phyloP scores from a whole-genome alignment of 2,888 invertebrate species.

The Phortica magna region DNA sequence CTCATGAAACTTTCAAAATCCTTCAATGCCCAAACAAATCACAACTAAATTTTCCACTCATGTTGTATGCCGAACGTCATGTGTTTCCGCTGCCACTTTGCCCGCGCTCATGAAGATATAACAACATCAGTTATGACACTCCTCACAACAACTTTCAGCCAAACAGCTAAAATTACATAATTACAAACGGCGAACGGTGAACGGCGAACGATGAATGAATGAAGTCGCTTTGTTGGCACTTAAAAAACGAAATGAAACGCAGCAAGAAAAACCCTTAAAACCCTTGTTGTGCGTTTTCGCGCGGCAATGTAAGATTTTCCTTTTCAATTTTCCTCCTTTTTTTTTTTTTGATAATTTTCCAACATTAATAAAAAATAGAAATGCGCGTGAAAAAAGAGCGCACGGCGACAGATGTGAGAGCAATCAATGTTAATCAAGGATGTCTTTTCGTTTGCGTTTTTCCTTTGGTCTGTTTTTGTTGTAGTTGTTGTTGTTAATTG shows the following conservation, averaged over 20 bases:
- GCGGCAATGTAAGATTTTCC: slow-evolving; percentile 59
- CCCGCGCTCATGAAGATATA: slow-evolving; percentile 2
- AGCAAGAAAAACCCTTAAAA: slow-evolving; percentile 14
- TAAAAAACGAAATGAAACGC: slow-evolving; percentile 2
- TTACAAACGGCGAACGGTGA: slow-evolving; percentile 48
- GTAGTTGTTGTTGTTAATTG: slow-evolving; percentile 25
- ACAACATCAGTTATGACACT: slow-evolving; percentile 55
- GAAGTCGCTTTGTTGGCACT: not conserved
- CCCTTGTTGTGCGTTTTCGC: slow-evolving; percentile 68
- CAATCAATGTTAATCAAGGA: slow-evolving; percentile 9
- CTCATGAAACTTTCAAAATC: not conserved
- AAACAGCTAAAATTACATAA: slow-evolving; percentile 64
- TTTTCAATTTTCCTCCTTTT: slow-evolving; percentile 29
- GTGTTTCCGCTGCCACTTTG: not conserved
- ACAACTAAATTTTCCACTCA: not conserved
- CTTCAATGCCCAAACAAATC: not conserved
- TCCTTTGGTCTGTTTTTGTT: not conserved
- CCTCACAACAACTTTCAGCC: slow-evolving; percentile 46
- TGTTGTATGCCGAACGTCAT: not conserved
- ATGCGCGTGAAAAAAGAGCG: slow-evolving; percentile 46
- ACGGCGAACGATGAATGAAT: not conserved
- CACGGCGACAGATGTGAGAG: slow-evolving; percentile 59
- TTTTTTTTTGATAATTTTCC: not conserved
- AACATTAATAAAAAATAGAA: slow-evolving; percentile 18
- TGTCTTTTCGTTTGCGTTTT: not conserved